phyloP scores from a whole-genome alignment of 2,113 vertebrate species.

The human region GRCh38 chr15:94386501-94387000 shows the following conservation, averaged over 20 bases:
- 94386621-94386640: constrained; percentile 73
- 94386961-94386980: no score
- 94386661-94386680: constrained; percentile 82
- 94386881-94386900: neutral
- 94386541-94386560: constrained; percentile 81
- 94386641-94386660: constrained; percentile 73
- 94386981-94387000: no score
- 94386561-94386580: constrained; percentile 81
- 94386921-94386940: neutral
- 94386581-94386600: constrained; percentile 70
- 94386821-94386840: neutral
- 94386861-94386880: constrained; percentile 60
- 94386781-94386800: neutral
- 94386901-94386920: constrained; percentile 52
- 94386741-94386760: neutral
- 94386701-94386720: neutral
- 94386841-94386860: neutral
- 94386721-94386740: neutral
- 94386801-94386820: no score
- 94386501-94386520: constrained; percentile 85
- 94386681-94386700: constrained; percentile 72
- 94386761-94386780: neutral
- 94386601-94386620: constrained; percentile 75
- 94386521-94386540: constrained; percentile 78
- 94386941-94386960: no score